These are phyloP conservation scores for Ormyrus thymus DNA, from an alignment of 2,888 invertebrate genomes.

Conservation along the genomic window DNA sequence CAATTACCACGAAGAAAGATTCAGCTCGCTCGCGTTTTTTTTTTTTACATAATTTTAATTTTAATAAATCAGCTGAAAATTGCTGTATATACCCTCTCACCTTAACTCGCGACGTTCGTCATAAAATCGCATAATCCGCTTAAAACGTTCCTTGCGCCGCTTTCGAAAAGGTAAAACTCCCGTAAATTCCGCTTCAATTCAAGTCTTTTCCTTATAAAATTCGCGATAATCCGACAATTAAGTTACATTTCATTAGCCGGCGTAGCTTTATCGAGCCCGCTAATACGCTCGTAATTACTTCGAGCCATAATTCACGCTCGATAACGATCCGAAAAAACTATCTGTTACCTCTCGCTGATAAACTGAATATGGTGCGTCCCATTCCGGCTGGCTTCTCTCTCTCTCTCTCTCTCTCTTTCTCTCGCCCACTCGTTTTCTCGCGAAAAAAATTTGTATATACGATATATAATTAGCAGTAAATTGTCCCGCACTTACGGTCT, in stretches of 20 bases:
- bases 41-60: no score
- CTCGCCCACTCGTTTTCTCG: constrained; percentile 43
- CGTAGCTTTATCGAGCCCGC: constrained; percentile 19
- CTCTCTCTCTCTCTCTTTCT: constrained; percentile 34
- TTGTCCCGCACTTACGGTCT: constrained; percentile 42
- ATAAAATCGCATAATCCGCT: constrained; percentile 21
- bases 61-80: no score
- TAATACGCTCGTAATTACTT: constrained; percentile 44
- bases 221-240: constrained; percentile 51
- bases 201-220: constrained; percentile 39
- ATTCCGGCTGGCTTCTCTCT: not conserved
- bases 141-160: not conserved
- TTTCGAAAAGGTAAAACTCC: constrained; percentile 2
- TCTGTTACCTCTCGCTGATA: constrained; percentile 48
- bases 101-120: not conserved
- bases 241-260: constrained; percentile 54
- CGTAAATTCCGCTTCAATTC: constrained; percentile 33
- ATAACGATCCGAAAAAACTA: constrained; percentile 45
- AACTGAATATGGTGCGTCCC: constrained; percentile 30
- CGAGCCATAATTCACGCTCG: constrained; percentile 36
- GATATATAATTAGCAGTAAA: constrained; percentile 58
- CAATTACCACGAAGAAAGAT: no score
- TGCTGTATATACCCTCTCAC: not conserved
- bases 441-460: not conserved
- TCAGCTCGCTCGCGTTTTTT: no score